Evolutionary conservation across 92 coral and sea anemone genomes (phyloP).

Genomic region (Blastomussa wellsi): DNA sequence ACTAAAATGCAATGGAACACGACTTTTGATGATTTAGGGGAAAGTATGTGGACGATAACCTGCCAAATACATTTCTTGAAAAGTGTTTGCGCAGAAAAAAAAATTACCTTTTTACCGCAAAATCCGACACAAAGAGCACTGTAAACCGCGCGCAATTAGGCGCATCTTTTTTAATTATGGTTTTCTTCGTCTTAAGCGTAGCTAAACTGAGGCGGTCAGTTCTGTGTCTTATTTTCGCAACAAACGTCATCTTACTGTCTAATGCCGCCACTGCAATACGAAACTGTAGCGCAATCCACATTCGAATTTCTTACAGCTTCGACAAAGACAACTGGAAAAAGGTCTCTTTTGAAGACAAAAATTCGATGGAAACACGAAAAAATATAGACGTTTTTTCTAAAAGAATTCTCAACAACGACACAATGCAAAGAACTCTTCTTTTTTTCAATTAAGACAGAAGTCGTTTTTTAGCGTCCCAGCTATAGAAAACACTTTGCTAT

Average conservation of each 20-base stretch:
- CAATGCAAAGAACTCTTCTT: neutral
- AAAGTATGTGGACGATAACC: neutral
- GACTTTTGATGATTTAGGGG: no score
- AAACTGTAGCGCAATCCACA: neutral
- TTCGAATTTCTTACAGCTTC: neutral
- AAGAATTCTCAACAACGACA: neutral
- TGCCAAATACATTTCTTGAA: neutral
- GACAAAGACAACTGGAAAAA: neutral
- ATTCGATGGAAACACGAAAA: neutral
- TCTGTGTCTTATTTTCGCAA: neutral
- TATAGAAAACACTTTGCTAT: neutral
- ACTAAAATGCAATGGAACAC: neutral
- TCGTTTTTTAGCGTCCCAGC: neutral
- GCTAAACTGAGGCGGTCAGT: neutral
- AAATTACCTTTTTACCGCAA: neutral
- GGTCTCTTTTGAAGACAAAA: neutral
- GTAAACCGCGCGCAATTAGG: constrained; percentile 1
- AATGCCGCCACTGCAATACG: no score
- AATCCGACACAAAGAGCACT: neutral
- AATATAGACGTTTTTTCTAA: neutral
- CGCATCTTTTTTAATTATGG: neutral
- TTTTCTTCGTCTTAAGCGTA: neutral
- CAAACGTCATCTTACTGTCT: neutral
- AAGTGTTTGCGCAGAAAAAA: neutral
- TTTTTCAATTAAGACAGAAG: neutral